Evolutionary conservation across 2,888 invertebrate species (phyloP).

Genomic region (Nymphalis urticae): DNA sequence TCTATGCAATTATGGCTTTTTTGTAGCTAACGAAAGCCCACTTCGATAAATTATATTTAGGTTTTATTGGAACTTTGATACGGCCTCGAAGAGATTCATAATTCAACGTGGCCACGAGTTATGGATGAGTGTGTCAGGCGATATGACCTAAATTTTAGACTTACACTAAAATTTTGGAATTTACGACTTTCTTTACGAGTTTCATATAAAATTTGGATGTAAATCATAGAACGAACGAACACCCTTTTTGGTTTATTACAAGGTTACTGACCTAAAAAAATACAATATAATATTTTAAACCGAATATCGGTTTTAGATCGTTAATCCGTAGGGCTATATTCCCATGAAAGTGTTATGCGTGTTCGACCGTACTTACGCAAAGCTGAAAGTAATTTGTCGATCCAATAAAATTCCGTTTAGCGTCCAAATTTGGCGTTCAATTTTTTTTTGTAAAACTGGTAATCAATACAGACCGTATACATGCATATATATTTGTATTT

Average conservation of each 20-base stretch:
- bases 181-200: conserved; percentile 1
- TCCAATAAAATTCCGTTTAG: conserved; percentile 30
- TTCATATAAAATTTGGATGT: background rate
- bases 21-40: no score
- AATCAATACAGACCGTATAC: background rate
- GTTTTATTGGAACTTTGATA: no score
- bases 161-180: background rate
- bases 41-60: no score
- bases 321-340: conserved; percentile 13
- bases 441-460: conserved; percentile 7
- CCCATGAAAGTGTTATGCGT: conserved; percentile 19
- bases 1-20: no score
- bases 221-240: background rate
- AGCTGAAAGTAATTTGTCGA: conserved; percentile 23
- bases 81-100: no score
- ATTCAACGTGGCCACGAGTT: no score
- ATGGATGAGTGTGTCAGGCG: background rate
- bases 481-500: no score
- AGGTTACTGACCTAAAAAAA: conserved; percentile 16
- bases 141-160: background rate
- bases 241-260: conserved; percentile 23
- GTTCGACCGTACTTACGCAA: conserved; percentile 17
- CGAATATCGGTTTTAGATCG: conserved; percentile 7
- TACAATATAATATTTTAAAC: background rate
- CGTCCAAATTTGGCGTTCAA: conserved; percentile 15